Conservation (phyloP, 1,140 invertebrate species). For the Solenopsis fugax region DNA sequence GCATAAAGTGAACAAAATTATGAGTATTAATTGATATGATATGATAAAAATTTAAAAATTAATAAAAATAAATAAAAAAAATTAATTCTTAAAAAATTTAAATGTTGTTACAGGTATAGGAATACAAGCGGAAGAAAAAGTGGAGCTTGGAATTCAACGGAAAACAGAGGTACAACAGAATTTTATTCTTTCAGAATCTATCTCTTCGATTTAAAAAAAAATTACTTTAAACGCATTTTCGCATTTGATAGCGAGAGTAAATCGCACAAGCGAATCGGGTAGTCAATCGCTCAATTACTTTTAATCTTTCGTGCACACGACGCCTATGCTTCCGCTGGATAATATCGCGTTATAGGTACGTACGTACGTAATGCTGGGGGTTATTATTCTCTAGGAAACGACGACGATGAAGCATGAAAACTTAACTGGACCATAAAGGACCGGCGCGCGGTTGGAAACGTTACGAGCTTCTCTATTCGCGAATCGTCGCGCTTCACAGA, state of each 20-base stretch:
- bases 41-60: not conserved
- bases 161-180: constrained; percentile 7
- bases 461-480: constrained; percentile 55
- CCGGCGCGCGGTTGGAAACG: not conserved
- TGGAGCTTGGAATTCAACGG: not conserved
- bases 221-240: not conserved
- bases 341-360: constrained; percentile 29
- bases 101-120: constrained; percentile 43
- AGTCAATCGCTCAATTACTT: constrained; percentile 46
- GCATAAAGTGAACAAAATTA: not conserved
- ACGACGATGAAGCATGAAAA: constrained; percentile 58
- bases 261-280: not conserved
- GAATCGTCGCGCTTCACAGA: constrained; percentile 50
- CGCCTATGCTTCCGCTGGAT: constrained; percentile 12
- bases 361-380: constrained; percentile 31
- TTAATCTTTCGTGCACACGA: constrained; percentile 12
- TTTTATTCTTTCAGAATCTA: not conserved
- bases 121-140: not conserved
- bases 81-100: not conserved
- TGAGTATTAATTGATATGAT: not conserved
- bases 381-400: constrained; percentile 56
- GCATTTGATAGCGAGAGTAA: not conserved
- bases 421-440: constrained; percentile 60
- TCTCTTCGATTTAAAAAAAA: not conserved
- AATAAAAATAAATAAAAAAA: not conserved